Percentiles rank a stretch among this genome's conserved stretches.
Conservation (phyloP, 2,888 invertebrate species). For the Microplitis manilae region DNA sequence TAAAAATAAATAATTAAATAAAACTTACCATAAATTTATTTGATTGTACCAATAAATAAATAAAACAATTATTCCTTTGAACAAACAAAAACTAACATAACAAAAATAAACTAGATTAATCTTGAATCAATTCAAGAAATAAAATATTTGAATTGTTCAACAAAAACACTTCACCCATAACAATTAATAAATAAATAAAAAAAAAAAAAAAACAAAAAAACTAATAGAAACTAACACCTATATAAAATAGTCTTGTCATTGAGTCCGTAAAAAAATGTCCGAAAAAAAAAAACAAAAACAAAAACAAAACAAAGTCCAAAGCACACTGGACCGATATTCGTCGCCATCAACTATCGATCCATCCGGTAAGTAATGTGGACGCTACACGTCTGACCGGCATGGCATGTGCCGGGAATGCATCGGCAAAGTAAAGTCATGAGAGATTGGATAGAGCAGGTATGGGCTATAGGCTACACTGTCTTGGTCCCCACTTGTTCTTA, state of each 20-base stretch:
- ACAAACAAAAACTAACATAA: background rate
- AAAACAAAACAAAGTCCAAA: constrained; percentile 2
- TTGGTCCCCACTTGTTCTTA: constrained; percentile 14
- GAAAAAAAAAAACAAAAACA: background rate
- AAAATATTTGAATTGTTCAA: background rate
- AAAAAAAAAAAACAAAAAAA: no score
- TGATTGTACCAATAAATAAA: background rate
- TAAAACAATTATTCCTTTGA: background rate
- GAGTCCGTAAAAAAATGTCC: background rate
- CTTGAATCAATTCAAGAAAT: no score
- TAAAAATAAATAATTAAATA: constrained; percentile 8
- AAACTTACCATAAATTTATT: constrained; percentile 19
- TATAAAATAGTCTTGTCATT: background rate
- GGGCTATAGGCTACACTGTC: constrained; percentile 51
- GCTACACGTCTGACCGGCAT: constrained; percentile 68
- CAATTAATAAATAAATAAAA: background rate
- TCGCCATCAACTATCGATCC: constrained; percentile 60
- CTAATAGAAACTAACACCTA: background rate
- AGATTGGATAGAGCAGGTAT: constrained; percentile 38
- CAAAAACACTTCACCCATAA: constrained; percentile 1
- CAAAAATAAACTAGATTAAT: background rate
- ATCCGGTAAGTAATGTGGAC: constrained; percentile 70
- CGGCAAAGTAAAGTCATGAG: constrained; percentile 43
- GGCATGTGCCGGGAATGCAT: constrained; percentile 64
- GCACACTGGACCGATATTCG: constrained; percentile 52